Evolutionary conservation across 2,113 vertebrate species (phyloP), one percentile per base, ranked within the genome.

Genomic region (Festucalex cinctus): DNA sequence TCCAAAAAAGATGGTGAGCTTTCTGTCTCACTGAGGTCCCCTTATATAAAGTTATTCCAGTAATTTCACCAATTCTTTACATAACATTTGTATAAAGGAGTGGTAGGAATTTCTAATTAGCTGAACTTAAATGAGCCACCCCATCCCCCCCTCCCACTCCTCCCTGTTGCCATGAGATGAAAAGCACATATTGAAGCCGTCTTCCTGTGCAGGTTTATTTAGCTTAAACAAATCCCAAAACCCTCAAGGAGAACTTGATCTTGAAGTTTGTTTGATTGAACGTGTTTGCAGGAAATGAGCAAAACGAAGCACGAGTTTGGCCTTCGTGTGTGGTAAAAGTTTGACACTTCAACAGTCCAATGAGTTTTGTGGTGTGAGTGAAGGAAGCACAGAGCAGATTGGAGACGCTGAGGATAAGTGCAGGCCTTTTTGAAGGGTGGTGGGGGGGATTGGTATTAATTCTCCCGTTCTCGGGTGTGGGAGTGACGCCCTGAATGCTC

Each of bases 401-500:
- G 75, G 68, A 77, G 65, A 83, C 73, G 82, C 79, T 54, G 51
- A 64, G 62, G 70, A 82, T 83, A 82, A 86, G 77, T 78, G 69
- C 24, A 1, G 28, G 53, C 53, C 53, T 56, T 56, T 56, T 56
- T 56, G 12, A 12, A 24, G 24, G 6, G 43, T 16, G 43, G 43
- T 6, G 53, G 53, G 12, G 14, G 74, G 74, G 49, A 67, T 49
- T n/a, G 6, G 26, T 56, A 56, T 28, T 56, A 12, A 26, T 56
- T 56, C n/a, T 56, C 13, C 24, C 28, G 16, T 28, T 56, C 14
- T 26, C 53, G 24, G 70, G 71, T 85, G 76, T 62, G 70, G 77
- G 71, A 78, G 83, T 90, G 82, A 86, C 41, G 46, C 71, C 80
- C 44, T 74, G 84, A 86, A 86, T 72, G 79, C 82, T 81, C 85